These are phyloP conservation scores for Nematostella vectensis DNA, from an alignment of 92 coral and sea anemone species.

Conservation along the genomic window DNA sequence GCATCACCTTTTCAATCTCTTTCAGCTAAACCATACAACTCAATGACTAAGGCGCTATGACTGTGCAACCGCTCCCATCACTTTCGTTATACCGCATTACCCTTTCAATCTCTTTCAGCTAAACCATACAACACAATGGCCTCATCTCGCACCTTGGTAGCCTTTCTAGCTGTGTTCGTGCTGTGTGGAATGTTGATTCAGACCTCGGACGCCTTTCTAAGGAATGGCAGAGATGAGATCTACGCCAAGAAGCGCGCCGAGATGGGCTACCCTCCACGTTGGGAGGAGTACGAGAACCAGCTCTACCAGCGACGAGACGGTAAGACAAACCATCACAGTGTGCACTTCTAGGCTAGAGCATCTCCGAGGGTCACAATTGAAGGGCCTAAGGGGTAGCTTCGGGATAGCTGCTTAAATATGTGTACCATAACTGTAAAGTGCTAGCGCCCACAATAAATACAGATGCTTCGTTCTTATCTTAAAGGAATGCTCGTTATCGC, in stretches of 20 bases:
- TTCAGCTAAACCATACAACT: not conserved
- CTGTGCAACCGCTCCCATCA: not conserved
- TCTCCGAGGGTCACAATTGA: too few species aligned
- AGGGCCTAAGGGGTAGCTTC: too few species aligned
- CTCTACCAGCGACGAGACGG: too few species aligned
- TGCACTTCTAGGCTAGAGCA: too few species aligned
- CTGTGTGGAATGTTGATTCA: constrained; percentile 26
- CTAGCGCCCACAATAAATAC: too few species aligned
- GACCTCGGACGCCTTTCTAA: constrained; percentile 25
- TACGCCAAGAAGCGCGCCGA: constrained; percentile 13
- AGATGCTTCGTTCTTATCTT: too few species aligned
- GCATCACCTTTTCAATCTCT: not conserved
- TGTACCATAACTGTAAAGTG: too few species aligned
- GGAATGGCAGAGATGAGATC: constrained; percentile 27
- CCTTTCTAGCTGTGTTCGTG: constrained; percentile 18
- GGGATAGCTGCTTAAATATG: too few species aligned
- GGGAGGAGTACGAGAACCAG: not conserved
- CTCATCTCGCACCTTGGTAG: constrained; percentile 22
- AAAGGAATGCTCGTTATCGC: too few species aligned
- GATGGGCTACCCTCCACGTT: constrained; percentile 25
- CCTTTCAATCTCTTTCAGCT: not conserved
- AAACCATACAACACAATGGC: constrained; percentile 10
- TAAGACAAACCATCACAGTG: too few species aligned
- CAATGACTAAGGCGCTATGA: too few species aligned
- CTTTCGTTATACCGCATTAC: not conserved